Base-by-base conservation (phyloP, 2,797 vertebrate species). In the Australoheros facetus region DNA sequence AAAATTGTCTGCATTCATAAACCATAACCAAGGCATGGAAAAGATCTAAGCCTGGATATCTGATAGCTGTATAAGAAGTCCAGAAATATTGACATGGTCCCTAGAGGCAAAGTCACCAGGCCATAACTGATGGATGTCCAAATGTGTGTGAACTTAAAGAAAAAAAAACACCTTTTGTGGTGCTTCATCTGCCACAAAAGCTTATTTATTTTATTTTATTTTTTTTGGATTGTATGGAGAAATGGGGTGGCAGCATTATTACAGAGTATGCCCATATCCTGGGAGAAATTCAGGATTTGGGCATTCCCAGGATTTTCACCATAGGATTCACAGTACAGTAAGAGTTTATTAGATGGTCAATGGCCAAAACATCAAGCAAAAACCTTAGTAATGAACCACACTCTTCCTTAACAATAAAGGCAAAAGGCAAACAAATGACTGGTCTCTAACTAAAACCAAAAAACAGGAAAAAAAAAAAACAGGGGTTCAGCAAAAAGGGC, bases 241-340 rank as follows among this genome's bases (percentile, higher is more conserved):
- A 64, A 64, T 45, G 0, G 21, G 0, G 37, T 62, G 21, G 13
- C 37, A 64, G 21, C 37, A 26, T 64, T 42, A 10, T 37, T 62
- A 37, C 0, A 34, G 32, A 34, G 32, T 34, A 8, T 34, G 7
- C 23, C 37, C 23, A 39, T 42, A 42, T 62, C 16, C 59, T 42
- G 37, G 7, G 37, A 4, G 37, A 0, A 42, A 45, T 64, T 37
- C 39, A 23, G 34, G 59, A 4, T 23, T n/a, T 34, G 21, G n/a
- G 12, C 34, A 0, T 39, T 34, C 34, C 37, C 60, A 39, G n/a
- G 58, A 60, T 1, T 60, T 37, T 0, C 42, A 21, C 19, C n/a
- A 64, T 39, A 39, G 12, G 37, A 39, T 39, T 3, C 37, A 39
- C 11, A 39, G 37, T 12, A 11, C 11, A 12, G 37, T 12, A 39